Conservation (phyloP, 2,888 invertebrate genomes). For the Cryptus viduatorius region DNA sequence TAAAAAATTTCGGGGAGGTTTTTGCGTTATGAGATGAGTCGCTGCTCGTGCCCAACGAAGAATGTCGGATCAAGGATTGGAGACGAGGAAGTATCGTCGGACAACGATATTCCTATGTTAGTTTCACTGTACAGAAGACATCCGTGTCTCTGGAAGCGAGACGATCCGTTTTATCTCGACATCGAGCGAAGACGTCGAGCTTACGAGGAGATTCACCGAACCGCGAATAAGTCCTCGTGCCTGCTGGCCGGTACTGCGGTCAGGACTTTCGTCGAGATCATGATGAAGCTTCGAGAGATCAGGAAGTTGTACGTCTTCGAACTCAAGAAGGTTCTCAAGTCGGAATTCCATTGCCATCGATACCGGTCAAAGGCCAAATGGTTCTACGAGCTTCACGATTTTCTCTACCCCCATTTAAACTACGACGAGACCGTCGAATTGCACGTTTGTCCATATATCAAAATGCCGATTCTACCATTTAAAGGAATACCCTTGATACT, state of each 20-base stretch:
- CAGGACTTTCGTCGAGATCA: constrained; percentile 71
- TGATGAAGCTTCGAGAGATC: constrained; percentile 76
- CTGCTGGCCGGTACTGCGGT: constrained; percentile 44
- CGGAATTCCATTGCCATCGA: constrained; percentile 56
- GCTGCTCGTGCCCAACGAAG: constrained; percentile 31
- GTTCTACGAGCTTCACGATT: constrained; percentile 75
- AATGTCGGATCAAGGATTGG: constrained; percentile 17
- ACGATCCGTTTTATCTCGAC: constrained; percentile 71
- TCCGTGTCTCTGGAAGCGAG: constrained; percentile 76
- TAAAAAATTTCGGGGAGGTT: not conserved
- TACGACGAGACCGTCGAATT: constrained; percentile 73
- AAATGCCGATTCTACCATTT: not conserved
- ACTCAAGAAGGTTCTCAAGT: constrained; percentile 67
- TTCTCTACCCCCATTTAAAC: constrained; percentile 74
- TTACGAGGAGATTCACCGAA: constrained; percentile 73
- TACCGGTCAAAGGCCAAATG: constrained; percentile 69
- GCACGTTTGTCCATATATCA: constrained; percentile 69
- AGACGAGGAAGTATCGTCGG: constrained; percentile 70
- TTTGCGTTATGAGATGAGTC: constrained; percentile 35
- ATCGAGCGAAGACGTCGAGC: constrained; percentile 71
- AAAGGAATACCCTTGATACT: not conserved
- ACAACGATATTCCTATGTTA: constrained; percentile 71
- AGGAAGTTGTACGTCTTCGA: constrained; percentile 72
- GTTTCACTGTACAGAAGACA: constrained; percentile 71
- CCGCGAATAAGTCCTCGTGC: constrained; percentile 48